These are phyloP conservation scores for Contarinia nasturtii DNA, from an alignment of 1,140 invertebrate genomes.

Conservation along the genomic window DNA sequence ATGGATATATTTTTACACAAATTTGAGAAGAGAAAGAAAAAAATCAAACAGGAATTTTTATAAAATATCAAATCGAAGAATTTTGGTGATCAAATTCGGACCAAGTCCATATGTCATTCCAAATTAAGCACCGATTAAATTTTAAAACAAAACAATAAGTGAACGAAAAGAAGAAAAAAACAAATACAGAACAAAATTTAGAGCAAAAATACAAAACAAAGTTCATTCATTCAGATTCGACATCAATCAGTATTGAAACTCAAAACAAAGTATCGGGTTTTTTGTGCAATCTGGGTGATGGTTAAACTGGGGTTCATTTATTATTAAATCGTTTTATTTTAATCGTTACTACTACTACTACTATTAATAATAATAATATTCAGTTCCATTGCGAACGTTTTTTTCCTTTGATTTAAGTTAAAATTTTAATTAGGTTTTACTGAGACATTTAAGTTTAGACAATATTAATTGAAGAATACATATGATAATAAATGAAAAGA, in stretches of 20 bases:
- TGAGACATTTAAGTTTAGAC: not conserved
- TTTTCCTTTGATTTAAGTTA: too few species aligned
- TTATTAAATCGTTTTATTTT: conserved; percentile 15
- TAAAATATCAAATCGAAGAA: too few species aligned
- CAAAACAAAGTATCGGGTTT: conserved; percentile 36
- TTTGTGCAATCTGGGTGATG: conserved; percentile 36
- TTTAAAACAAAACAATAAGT: too few species aligned
- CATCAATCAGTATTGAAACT: conserved; percentile 1
- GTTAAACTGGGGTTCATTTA: conserved; percentile 24
- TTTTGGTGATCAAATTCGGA: too few species aligned
- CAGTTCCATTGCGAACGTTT: too few species aligned
- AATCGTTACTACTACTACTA: too few species aligned
- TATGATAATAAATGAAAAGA: not conserved
- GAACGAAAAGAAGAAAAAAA: too few species aligned
- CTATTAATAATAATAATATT: too few species aligned
- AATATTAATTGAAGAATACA: not conserved
- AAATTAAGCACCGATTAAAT: too few species aligned
- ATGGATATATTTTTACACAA: not conserved
- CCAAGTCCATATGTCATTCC: too few species aligned
- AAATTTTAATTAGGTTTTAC: not conserved
- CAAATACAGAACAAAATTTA: too few species aligned
- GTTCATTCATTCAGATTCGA: not conserved
- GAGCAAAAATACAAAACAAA: not conserved
- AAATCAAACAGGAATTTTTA: too few species aligned
- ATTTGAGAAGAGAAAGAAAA: not conserved